Evolutionary conservation across 2,797 vertebrate genomes (phyloP), one percentile per base, ranked within the genome.

Genomic region (Danio jaintianensis): DNA sequence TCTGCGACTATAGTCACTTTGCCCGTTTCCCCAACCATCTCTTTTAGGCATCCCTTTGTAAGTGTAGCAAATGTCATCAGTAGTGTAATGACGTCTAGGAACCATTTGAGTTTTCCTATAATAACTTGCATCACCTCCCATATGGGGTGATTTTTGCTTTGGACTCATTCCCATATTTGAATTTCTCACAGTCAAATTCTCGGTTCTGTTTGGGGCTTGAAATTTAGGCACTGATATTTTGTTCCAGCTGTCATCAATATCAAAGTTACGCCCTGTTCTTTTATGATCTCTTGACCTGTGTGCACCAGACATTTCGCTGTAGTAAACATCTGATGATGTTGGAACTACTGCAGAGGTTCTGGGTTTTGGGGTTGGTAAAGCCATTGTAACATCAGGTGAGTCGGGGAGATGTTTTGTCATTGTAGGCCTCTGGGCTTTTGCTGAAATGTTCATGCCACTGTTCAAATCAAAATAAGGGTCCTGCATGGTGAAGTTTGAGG

Each of bases 81-180:
- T 42, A 15, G 78, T 80, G 48, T 69, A 56, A 48, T 89, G 64
- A n/a, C 18, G 78, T 6, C 85, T 80, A 36, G 92, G 93, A 80
- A 73, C 85, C 10, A 89, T 92, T 45, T 90, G 82, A 0, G 74
- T 82, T 82, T 90, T 91, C 50, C 67, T 87, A 0, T 82, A 86
- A 61, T 84, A 63, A 71, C 22, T 18, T 0, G 82, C 66, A 1
- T 80, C 53, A 5, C 53, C 50, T 72, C 13, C 61, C 48, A 52
- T 45, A 72, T 7, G 70, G 43, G 61, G 59, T 45, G 68, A 79
- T 62, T 38, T 52, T 52, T 52, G 56, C 47, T 43, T 53, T 15
- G 56, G 42, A 53, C 79, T 70, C 12, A 72, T 82, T 67, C 86
- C 75, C 5, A 75, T 45, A 43, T 80, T 73, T 48, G 84, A 62